Conservation (phyloP, 2,797 vertebrate genomes). For the Sebastes trivittatus region DNA sequence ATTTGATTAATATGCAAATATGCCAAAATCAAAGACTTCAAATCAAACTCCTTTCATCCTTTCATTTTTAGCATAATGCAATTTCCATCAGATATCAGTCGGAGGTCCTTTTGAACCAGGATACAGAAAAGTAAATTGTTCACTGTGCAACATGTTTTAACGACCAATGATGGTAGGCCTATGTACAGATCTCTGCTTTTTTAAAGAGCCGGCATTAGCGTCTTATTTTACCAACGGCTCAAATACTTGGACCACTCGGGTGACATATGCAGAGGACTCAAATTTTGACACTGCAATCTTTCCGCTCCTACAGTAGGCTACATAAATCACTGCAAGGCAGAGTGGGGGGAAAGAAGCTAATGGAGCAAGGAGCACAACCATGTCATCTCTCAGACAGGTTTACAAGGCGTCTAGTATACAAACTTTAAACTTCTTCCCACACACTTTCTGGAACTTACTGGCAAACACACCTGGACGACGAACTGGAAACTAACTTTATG, state of each 20-base stretch:
- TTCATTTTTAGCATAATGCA: background rate
- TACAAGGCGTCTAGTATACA: conserved; percentile 54
- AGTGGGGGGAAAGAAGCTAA: conserved; percentile 33
- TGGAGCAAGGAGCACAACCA: conserved; percentile 44
- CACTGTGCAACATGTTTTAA: background rate
- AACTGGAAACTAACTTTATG: conserved; percentile 42
- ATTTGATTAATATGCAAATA: background rate
- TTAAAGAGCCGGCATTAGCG: background rate
- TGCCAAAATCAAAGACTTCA: background rate
- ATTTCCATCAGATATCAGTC: background rate
- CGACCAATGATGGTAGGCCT: background rate
- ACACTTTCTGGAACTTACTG: conserved; percentile 37
- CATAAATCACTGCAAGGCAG: conserved; percentile 60
- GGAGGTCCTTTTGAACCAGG: background rate
- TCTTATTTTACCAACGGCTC: conserved; percentile 37
- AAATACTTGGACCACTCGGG: conserved; percentile 22
- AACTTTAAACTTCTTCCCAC: conserved; percentile 41
- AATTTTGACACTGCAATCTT: conserved; percentile 52
- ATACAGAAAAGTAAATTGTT: background rate
- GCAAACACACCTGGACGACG: conserved; percentile 33
- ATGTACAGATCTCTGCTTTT: background rate
- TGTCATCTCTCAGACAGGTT: conserved; percentile 48
- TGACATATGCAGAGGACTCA: conserved; percentile 52
- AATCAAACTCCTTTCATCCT: background rate
- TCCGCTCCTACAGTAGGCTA: conserved; percentile 24